Evolutionary conservation across 1,140 invertebrate genomes (phyloP), one percentile per base, ranked within the genome.

Genomic region (Acyrthosiphon pisum): DNA sequence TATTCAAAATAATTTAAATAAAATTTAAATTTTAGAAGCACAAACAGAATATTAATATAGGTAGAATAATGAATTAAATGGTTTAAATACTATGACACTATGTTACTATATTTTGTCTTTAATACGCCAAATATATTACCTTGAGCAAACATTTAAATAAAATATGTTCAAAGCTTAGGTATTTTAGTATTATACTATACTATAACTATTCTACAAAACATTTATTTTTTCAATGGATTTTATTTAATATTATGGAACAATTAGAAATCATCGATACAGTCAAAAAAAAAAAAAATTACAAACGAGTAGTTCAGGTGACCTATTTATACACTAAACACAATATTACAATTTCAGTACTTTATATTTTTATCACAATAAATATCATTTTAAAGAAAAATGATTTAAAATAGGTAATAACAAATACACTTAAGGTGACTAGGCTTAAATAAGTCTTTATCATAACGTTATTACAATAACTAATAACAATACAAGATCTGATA

Each of bases 381-480:
- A 76, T 11, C 60, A 50, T 53, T 86, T 86, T 41, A 86, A 53
- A 48, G 23, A 83, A 83, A 84, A 83, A 56, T 37, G 35, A 84
- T 83, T 50, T 84, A 53, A 56, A 93, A 93, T 50, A 76, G 60
- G 60, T 76, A 48, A 84, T 53, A 92, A 93, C 41, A 50, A 93
- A 93, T 86, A 93, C 91, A 93, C 81, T n/a, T 93, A 44, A 86
- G 48, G 81, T 86, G 91, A 93, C 91, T 93, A 93, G 91, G 81
- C 76, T 92, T 83, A 81, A 83, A 92, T 48, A 92, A 92, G 90
- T 92, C 90, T 92, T 91, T 92, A 83, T 81, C 81, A 84, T 50
- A 84, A 93, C 14, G 35, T 93, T 93, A 93, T 86, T 93, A 93
- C 89, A 86, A 93, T 93, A 93, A 93, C 91, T 93, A 93, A 93